Percentiles rank a stretch among this genome's conserved stretches.
These are phyloP conservation scores for Sebastes kiyomatsui DNA, from an alignment of 2,797 vertebrate genomes.

Conservation along the genomic window DNA sequence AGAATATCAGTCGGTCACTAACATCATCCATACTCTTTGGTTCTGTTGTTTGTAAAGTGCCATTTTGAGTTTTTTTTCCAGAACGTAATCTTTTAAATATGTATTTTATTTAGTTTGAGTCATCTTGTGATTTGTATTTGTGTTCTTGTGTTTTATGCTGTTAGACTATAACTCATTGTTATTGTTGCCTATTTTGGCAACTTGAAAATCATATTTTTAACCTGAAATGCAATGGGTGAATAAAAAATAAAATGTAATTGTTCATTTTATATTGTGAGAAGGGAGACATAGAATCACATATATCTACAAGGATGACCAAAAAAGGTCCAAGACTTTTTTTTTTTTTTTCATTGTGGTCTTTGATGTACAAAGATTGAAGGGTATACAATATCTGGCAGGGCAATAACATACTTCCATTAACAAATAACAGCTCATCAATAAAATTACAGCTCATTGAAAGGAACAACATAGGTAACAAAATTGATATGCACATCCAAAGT, in stretches of 20 bases:
- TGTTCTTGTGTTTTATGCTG: neutral
- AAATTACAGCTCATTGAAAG: neutral
- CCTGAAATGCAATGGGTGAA: too few relatives aligned
- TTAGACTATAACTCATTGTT: neutral
- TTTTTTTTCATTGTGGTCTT: neutral
- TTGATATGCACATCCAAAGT: neutral
- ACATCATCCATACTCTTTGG: neutral
- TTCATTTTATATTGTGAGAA: too few relatives aligned
- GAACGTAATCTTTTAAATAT: neutral
- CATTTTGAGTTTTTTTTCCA: neutral
- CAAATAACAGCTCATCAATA: neutral
- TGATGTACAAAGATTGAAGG: neutral
- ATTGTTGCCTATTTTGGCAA: too few relatives aligned
- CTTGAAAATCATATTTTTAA: too few relatives aligned
- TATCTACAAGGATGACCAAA: neutral
- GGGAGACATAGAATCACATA: too few relatives aligned
- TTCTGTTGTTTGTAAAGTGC: neutral
- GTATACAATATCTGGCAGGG: neutral
- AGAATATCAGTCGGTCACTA: neutral
- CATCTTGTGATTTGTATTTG: neutral
- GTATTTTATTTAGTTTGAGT: neutral
- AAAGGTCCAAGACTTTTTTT: neutral
- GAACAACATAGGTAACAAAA: neutral
- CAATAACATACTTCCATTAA: neutral
- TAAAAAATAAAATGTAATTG: too few relatives aligned